phyloP scores from a whole-genome alignment of 2,113 vertebrate genomes.

The Tretioscincus oriximinensis region DNA sequence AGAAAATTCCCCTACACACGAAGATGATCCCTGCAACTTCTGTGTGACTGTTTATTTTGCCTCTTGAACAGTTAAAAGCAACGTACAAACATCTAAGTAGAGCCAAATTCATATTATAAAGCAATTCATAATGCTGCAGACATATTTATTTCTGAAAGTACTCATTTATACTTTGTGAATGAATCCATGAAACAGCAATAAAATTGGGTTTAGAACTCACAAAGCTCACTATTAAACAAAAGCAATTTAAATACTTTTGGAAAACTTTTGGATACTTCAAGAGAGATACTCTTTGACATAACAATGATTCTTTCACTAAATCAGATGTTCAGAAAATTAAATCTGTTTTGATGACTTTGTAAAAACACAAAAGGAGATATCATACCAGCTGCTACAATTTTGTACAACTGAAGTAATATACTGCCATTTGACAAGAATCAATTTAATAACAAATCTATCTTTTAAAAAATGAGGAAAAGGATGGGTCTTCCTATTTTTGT shows the following conservation, averaged over 20 bases:
- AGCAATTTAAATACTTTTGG: background rate
- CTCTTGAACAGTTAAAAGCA: background rate
- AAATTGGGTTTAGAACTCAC: background rate
- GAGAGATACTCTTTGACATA: background rate
- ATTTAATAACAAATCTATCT: background rate
- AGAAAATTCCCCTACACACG: background rate
- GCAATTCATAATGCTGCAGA: background rate
- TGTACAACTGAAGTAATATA: background rate
- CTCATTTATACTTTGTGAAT: too few relatives aligned
- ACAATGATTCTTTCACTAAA: background rate
- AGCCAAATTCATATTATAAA: background rate
- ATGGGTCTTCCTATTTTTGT: slow-evolving; percentile 41
- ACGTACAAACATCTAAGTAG: background rate
- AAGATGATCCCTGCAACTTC: background rate
- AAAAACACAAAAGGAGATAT: background rate
- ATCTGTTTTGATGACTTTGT: background rate
- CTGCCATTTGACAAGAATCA: background rate
- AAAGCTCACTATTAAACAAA: background rate
- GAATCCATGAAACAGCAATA: too few relatives aligned
- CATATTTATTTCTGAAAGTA: too few relatives aligned
- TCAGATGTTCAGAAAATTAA: background rate
- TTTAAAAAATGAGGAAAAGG: slow-evolving; percentile 3
- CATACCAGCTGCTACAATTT: background rate
- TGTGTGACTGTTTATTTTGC: background rate
- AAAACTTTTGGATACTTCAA: background rate